These are phyloP conservation scores for Steinernema khuongi DNA, from an alignment of 1,140 invertebrate genomes.

Conservation along the genomic window DNA sequence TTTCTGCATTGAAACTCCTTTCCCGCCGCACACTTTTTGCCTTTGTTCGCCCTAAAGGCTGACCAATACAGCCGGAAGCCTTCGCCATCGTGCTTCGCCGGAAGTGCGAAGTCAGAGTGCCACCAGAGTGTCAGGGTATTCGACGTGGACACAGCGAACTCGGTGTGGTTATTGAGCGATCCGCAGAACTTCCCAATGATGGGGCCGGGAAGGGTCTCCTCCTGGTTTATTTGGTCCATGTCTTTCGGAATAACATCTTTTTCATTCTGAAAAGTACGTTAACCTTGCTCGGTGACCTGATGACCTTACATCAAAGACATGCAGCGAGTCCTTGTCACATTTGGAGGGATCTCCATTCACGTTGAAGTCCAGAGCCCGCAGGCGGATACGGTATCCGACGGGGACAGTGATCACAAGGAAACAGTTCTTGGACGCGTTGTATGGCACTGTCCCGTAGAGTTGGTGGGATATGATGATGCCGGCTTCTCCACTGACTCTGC, in stretches of 20 bases:
- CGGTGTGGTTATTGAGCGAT: slow-evolving; percentile 16
- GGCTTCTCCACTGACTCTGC: slow-evolving; percentile 21
- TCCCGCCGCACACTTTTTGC: slow-evolving; percentile 17
- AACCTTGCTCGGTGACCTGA: not conserved
- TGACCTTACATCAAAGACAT: slow-evolving; percentile 37
- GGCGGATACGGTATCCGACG: slow-evolving; percentile 33
- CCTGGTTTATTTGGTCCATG: not conserved
- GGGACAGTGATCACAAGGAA: slow-evolving; percentile 35
- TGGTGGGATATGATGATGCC: slow-evolving; percentile 31
- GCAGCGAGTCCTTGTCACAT: slow-evolving; percentile 36
- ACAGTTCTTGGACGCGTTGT: slow-evolving; percentile 36
- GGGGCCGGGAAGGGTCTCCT: slow-evolving; percentile 31
- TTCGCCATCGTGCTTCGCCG: slow-evolving; percentile 14
- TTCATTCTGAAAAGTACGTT: not conserved
- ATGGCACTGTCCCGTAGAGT: slow-evolving; percentile 29
- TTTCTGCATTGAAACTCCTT: slow-evolving; percentile 34
- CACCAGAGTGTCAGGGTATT: slow-evolving; percentile 41
- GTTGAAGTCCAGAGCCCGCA: slow-evolving; percentile 35
- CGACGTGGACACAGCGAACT: slow-evolving; percentile 29
- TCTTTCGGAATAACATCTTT: not conserved
- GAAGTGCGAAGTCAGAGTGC: slow-evolving; percentile 32
- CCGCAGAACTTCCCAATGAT: slow-evolving; percentile 41
- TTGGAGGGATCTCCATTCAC: slow-evolving; percentile 23
- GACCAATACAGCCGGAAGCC: slow-evolving; percentile 35
- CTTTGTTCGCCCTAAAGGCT: slow-evolving; percentile 22